Conservation (phyloP, 1,140 invertebrate species). For the Diprion similis region DNA sequence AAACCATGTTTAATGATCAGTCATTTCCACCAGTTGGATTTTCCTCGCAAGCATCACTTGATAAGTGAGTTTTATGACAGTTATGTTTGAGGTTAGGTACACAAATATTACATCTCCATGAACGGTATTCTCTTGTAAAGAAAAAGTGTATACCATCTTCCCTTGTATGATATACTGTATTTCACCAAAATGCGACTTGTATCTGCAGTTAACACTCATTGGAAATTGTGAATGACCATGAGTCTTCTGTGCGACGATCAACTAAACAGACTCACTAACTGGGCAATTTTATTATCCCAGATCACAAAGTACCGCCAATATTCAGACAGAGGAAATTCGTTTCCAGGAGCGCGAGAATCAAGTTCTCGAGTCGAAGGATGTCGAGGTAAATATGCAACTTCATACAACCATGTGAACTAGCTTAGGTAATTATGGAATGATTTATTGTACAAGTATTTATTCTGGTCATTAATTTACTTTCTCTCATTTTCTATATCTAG, state of each 20-base stretch:
- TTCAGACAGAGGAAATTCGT: slow-evolving; percentile 50
- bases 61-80: slow-evolving; percentile 38
- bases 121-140: slow-evolving; percentile 9
- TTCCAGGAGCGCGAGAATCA: slow-evolving; percentile 40
- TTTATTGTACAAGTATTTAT: slow-evolving; percentile 10
- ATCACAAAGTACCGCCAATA: slow-evolving; percentile 31
- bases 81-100: slow-evolving; percentile 10
- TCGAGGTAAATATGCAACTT: slow-evolving; percentile 41
- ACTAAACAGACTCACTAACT: background rate
- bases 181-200: background rate
- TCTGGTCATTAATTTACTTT: background rate
- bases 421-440: slow-evolving; percentile 9
- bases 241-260: background rate
- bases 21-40: slow-evolving; percentile 46
- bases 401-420: slow-evolving; percentile 11
- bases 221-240: slow-evolving; percentile 15
- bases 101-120: slow-evolving; percentile 13
- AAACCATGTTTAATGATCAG: slow-evolving; percentile 45
- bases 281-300: background rate
- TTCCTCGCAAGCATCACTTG: slow-evolving; percentile 38
- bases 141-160: background rate
- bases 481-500: background rate
- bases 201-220: slow-evolving; percentile 8
- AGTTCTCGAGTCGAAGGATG: slow-evolving; percentile 42
- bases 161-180: background rate